Evolutionary conservation across 2,888 invertebrate genomes (phyloP), one percentile per base, ranked within the genome.

Genomic region (Spisula solida): DNA sequence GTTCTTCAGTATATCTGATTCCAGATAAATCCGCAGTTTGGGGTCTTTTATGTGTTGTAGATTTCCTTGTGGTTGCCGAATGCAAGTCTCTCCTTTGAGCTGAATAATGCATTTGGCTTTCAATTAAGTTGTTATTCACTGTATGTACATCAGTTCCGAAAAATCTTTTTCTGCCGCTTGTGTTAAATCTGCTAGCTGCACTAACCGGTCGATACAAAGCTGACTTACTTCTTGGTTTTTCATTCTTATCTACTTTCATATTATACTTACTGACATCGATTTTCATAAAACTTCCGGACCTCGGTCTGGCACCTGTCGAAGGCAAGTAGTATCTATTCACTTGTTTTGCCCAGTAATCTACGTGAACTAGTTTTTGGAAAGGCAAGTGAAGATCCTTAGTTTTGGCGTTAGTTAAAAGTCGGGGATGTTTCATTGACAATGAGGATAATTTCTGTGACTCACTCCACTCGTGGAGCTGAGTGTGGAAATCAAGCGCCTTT

Each of bases 401-500:
- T 48, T 87, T 83, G 8, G 85, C 86, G 47, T 86, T 92, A 79
- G 86, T 88, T 14, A 93, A 41, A n/a, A 89, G 14, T 14, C 83
- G 85, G 18, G 83, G 66, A 55, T 92, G 88, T 60, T 78, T 88
- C 25, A 80, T 89, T 0, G 92, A 90, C 10, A 92, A 89, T 29
- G 91, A 90, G n/a, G 91, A 91, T 2, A 93, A 89, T 51, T 88
- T 91, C 85, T 95, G 93, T 56, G 93, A 90, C 84, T 93, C 94
- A 81, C 91, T 93, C 95, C 95, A 95, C 60, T 95, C 94, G 56
- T 94, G 94, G 47, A 95, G 93, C 84, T 94, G 93, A 8, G 94
- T 95, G 89, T 95, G 95, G 86, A 95, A 94, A 47, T 92, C 87
- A 0, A 95, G 92, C 1, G 94, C 88, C 78, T 93, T 93, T 85